Evolutionary conservation across 2,797 vertebrate genomes (phyloP), one percentile per base, ranked within the genome.

Genomic region (Harpagifer antarcticus): DNA sequence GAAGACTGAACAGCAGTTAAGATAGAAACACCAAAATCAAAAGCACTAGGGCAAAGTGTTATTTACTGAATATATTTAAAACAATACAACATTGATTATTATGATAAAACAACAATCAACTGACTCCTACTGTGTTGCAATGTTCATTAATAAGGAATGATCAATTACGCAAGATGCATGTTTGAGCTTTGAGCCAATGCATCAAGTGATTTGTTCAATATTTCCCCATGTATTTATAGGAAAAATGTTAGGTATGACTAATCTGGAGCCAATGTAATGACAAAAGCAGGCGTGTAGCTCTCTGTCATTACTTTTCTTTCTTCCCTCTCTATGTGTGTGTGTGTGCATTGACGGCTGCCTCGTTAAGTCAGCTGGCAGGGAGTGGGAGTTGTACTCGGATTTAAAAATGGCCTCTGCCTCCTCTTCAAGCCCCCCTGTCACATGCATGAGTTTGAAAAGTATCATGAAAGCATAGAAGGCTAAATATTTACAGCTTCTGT

Each of bases 331-430:
- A 17, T 64, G 71, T 67, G 59, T 49, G 43, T 56, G 65, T 27
- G 23, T 49, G 37, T 17, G 13, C 13, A 37, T 52, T 56, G 27
- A 43, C n/a, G 72, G 53, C 48, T 78, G 42, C 53, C 68, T 67
- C 77, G 49, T 79, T 70, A 68, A 74, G 12, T 37, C 83, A 61
- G 15, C 48, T 87, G 72, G 76, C 77, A 90, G 84, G 73, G 44
- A 72, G 77, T 80, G 57, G 72, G 75, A 85, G 73, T 80, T 60
- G 20, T 59, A 66, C 58, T 86, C 50, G 44, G 62, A 79, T 89
- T 88, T 87, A 71, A 82, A 90, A 87, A 83, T 79, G 78, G 65
- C 75, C 80, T 74, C 33, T 44, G 49, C 74, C 77, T 86, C 64
- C 64, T 79, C 49, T 74, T 82, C 14, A 63, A 68, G 31, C 17